Conservation (phyloP, 2,797 vertebrate species). For the Harpagifer antarcticus region DNA sequence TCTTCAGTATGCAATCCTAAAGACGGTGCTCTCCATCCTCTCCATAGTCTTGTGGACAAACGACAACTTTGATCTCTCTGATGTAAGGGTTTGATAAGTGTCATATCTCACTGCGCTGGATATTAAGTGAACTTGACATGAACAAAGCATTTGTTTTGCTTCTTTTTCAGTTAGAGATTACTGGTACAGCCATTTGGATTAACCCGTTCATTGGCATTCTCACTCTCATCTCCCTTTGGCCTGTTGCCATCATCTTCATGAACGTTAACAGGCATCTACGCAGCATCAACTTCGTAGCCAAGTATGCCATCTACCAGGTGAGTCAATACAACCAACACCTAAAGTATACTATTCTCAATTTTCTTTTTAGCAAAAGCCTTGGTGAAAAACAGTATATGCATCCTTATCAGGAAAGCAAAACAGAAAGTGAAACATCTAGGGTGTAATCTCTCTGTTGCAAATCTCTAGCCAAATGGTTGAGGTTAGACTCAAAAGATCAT, state of each 20-base stretch:
- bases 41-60: slow-evolving; percentile 90
- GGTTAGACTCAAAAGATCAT: too few relatives aligned
- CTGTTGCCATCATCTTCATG: slow-evolving; percentile 90
- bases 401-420: background rate
- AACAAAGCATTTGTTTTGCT: background rate
- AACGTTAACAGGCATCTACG: slow-evolving; percentile 79
- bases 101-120: background rate
- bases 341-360: background rate
- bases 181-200: slow-evolving; percentile 87
- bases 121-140: background rate
- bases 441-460: too few relatives aligned
- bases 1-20: slow-evolving; percentile 89
- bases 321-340: slow-evolving; percentile 57
- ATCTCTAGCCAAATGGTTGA: too few relatives aligned
- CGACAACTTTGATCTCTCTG: slow-evolving; percentile 83
- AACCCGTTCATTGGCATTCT: slow-evolving; percentile 85
- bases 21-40: slow-evolving; percentile 85
- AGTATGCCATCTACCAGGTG: slow-evolving; percentile 93
- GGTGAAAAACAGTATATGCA: too few relatives aligned
- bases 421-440: background rate
- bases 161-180: slow-evolving; percentile 81
- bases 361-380: background rate
- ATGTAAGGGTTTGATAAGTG: slow-evolving; percentile 80
- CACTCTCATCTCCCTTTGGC: slow-evolving; percentile 90
- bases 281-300: slow-evolving; percentile 86